Percentiles rank a stretch among this genome's conserved stretches.
Evolutionary conservation across 2,888 invertebrate genomes (phyloP).

Genomic region (Mimachlamys varia): DNA sequence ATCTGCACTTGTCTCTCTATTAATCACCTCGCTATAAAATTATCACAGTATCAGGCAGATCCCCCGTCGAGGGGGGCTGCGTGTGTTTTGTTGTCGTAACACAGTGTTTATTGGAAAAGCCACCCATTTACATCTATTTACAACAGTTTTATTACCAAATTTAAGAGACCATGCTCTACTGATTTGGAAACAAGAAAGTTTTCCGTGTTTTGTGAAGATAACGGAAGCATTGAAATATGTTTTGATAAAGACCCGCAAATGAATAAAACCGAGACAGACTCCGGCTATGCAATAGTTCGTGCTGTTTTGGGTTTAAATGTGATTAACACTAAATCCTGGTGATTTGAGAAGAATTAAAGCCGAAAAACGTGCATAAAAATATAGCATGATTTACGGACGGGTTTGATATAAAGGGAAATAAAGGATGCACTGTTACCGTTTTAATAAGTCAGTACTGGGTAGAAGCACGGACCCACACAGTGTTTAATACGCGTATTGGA

Average conservation of each 20-base stretch:
- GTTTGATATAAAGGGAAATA: not conserved
- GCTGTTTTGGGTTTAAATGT: not conserved
- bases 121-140: slow-evolving; percentile 19
- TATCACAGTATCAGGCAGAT: not conserved
- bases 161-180: slow-evolving; percentile 27
- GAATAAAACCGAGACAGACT: slow-evolving; percentile 2
- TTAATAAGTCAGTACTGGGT: not conserved
- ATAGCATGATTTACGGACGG: not conserved
- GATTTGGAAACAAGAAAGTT: slow-evolving; percentile 29
- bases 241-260: not conserved
- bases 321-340: not conserved
- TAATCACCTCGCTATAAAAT: slow-evolving; percentile 22
- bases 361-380: not conserved
- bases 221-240: not conserved
- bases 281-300: not conserved
- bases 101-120: slow-evolving; percentile 21
- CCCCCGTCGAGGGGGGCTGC: not conserved
- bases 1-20: slow-evolving; percentile 31
- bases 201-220: slow-evolving; percentile 9
- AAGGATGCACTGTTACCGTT: slow-evolving; percentile 13
- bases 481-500: not conserved
- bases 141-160: slow-evolving; percentile 9
- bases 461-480: not conserved
- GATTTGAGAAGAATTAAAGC: not conserved
- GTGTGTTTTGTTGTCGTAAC: slow-evolving; percentile 25